Evolutionary conservation across 2,888 invertebrate species (phyloP).

Genomic region (Xanthia togata): DNA sequence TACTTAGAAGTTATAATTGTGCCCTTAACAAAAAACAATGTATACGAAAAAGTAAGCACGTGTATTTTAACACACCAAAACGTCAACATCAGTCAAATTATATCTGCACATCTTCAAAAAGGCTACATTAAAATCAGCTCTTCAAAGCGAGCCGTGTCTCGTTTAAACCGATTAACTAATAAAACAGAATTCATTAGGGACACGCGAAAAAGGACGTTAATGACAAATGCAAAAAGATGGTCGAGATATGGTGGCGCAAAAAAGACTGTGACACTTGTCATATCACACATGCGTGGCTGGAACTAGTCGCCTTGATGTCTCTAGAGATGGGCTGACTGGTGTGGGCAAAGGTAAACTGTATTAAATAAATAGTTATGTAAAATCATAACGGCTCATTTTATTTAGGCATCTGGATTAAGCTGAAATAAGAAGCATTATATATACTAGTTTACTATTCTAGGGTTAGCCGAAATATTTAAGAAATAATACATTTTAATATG

Average conservation of each 20-base stretch:
- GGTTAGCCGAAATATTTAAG: background rate
- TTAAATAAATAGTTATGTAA: background rate
- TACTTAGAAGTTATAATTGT: background rate
- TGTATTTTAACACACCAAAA: constrained; percentile 18
- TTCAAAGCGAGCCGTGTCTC: constrained; percentile 53
- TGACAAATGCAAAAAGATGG: constrained; percentile 59
- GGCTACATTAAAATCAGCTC: constrained; percentile 34
- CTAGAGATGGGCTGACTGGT: constrained; percentile 1
- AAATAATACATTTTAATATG: background rate
- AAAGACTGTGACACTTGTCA: constrained; percentile 29
- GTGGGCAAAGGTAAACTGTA: background rate
- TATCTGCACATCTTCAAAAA: constrained; percentile 38
- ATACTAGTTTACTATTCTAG: background rate
- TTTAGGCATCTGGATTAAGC: background rate
- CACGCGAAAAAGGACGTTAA: constrained; percentile 47
- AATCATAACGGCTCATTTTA: background rate
- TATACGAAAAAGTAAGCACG: background rate
- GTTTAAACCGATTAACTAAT: constrained; percentile 60
- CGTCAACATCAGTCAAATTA: constrained; percentile 20
- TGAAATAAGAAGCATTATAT: background rate
- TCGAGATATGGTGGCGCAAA: constrained; percentile 55
- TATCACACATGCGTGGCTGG: constrained; percentile 3
- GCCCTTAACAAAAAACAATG: background rate
- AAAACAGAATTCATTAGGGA: constrained; percentile 63
- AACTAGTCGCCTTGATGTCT: constrained; percentile 6